These are phyloP conservation scores for Nycticorax nycticorax DNA, from an alignment of 2,113 vertebrate genomes.

Conservation along the genomic window DNA sequence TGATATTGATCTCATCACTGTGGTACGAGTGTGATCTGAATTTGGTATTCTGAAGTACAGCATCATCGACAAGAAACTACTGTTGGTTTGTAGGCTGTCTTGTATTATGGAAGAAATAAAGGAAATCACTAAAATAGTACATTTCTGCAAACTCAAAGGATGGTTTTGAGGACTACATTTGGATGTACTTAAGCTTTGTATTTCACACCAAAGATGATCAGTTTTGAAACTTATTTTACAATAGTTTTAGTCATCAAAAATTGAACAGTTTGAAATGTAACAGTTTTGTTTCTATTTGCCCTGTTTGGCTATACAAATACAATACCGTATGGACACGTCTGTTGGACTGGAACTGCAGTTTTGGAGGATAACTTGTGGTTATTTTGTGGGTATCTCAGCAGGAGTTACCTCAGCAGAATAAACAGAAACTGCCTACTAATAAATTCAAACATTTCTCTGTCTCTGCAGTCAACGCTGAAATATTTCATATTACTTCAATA, in stretches of 20 bases:
- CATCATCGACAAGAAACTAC: not conserved
- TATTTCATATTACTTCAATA: not conserved
- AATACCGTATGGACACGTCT: rapidly evolving
- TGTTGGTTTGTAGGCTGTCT: not conserved
- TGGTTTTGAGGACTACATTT: not conserved
- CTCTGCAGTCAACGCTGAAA: not conserved
- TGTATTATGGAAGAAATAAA: not conserved
- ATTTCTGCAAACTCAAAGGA: not conserved
- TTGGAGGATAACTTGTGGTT: not conserved
- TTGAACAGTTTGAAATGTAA: not conserved
- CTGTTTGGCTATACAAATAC: rapidly evolving
- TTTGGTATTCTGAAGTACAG: not conserved
- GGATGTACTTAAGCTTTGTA: not conserved
- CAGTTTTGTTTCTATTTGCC: not conserved
- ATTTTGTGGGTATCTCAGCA: not conserved
- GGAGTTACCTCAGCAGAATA: not conserved
- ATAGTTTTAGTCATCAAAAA: not conserved
- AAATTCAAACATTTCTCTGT: not conserved
- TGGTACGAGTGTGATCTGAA: not conserved
- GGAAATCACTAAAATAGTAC: rapidly evolving
- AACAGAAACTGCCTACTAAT: not conserved
- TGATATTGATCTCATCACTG: not conserved
- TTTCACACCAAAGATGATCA: not conserved
- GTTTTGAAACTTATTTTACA: not conserved
- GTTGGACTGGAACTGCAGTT: not conserved